Evolutionary conservation across 2,888 invertebrate species (phyloP).

Genomic region (Leptinotarsa rubiginosa): DNA sequence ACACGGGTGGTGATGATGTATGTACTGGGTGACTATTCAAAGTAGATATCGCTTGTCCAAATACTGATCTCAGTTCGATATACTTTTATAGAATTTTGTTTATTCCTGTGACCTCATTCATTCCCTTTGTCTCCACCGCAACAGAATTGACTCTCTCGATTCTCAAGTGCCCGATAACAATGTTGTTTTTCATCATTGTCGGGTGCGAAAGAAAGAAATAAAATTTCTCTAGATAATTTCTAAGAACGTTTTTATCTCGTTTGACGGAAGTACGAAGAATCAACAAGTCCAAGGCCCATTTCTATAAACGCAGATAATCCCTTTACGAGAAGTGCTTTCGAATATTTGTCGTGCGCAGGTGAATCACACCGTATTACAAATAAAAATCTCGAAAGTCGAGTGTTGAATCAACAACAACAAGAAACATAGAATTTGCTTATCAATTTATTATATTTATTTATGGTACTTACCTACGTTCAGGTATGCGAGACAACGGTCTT

Average conservation of each 20-base stretch:
- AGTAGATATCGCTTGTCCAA: too few species aligned
- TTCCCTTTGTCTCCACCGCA: too few species aligned
- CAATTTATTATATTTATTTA: conserved; percentile 21
- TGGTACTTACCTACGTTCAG: conserved; percentile 20
- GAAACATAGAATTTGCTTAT: conserved; percentile 14
- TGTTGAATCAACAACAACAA: conserved; percentile 12
- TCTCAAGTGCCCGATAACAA: background rate
- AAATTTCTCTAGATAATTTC: conserved; percentile 7
- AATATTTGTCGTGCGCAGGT: conserved; percentile 6
- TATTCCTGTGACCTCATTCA: too few species aligned
- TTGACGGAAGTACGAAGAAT: conserved; percentile 16
- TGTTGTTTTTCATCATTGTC: background rate
- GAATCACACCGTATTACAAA: conserved; percentile 14
- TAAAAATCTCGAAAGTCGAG: conserved; percentile 19
- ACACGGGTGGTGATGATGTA: too few species aligned
- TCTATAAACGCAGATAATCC: conserved; percentile 17
- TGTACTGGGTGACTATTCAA: too few species aligned
- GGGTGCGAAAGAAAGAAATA: conserved; percentile 8
- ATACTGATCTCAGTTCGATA: too few species aligned
- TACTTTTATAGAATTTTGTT: too few species aligned
- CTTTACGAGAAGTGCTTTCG: conserved; percentile 9
- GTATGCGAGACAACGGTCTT: conserved; percentile 5
- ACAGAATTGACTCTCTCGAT: too few species aligned
- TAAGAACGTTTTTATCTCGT: conserved; percentile 8
- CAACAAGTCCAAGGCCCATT: conserved; percentile 5